These are phyloP conservation scores for Ditylenchus weischeri DNA, from an alignment of 2,888 invertebrate genomes.

Conservation along the genomic window DNA sequence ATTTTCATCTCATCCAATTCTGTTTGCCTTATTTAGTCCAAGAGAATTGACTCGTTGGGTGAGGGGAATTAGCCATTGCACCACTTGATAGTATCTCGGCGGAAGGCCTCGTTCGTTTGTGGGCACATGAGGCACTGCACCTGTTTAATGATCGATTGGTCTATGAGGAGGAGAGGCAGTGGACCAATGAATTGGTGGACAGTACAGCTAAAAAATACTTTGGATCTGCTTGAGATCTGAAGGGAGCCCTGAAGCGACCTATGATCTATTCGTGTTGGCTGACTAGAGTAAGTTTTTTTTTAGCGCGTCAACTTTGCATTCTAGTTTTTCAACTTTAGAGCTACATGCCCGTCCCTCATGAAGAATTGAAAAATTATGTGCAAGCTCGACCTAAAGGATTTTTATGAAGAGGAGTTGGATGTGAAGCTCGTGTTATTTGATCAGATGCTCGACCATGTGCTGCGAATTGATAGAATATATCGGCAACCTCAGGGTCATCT, in stretches of 20 bases:
- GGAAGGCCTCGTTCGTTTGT: slow-evolving; percentile 92
- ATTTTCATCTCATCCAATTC: too few relatives aligned
- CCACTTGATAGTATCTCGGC: slow-evolving; percentile 85
- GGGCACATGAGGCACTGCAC: slow-evolving; percentile 97
- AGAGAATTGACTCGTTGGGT: slow-evolving; percentile 98
- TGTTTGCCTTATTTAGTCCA: slow-evolving; percentile 69
- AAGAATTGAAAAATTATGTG: slow-evolving; percentile 90
- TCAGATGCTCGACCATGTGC: slow-evolving; percentile 95
- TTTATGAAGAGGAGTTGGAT: slow-evolving; percentile 97
- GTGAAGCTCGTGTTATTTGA: slow-evolving; percentile 96
- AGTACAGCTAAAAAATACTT: slow-evolving; percentile 76
- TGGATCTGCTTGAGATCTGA: slow-evolving; percentile 69
- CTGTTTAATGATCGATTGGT: slow-evolving; percentile 87
- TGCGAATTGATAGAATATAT: slow-evolving; percentile 97
- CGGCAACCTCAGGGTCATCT: slow-evolving; percentile 91
- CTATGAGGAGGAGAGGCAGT: slow-evolving; percentile 85
- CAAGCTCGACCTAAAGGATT: slow-evolving; percentile 94
- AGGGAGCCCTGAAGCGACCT: slow-evolving; percentile 80
- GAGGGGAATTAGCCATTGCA: slow-evolving; percentile 91
- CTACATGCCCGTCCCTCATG: slow-evolving; percentile 90
- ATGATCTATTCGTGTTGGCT: slow-evolving; percentile 99
- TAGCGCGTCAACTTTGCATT: slow-evolving; percentile 30
- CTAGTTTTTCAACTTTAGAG: slow-evolving; percentile 60
- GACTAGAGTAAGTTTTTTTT: slow-evolving; percentile 67
- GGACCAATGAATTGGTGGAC: slow-evolving; percentile 98